These are phyloP conservation scores for Cotesia vestalis DNA, from an alignment of 1,140 invertebrate species.

Conservation along the genomic window DNA sequence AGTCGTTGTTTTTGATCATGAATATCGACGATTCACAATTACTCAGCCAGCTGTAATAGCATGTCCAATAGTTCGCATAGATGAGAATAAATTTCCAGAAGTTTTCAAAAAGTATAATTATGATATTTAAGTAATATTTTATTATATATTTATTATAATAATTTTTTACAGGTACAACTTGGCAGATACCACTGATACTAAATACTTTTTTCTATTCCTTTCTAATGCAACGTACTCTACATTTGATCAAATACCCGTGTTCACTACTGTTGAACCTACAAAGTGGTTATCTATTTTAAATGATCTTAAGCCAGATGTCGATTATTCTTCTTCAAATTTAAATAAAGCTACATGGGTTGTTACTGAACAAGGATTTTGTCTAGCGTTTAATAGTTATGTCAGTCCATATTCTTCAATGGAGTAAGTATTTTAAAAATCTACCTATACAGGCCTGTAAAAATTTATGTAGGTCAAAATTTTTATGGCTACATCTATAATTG, in stretches of 20 bases:
- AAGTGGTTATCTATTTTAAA: slow-evolving; percentile 43
- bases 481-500: not conserved
- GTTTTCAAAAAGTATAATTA: slow-evolving; percentile 42
- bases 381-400: slow-evolving; percentile 24
- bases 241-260: slow-evolving; percentile 32
- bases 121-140: not conserved
- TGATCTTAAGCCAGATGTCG: slow-evolving; percentile 38
- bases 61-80: slow-evolving; percentile 34
- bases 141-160: too few species aligned
- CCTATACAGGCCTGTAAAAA: not conserved
- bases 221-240: slow-evolving; percentile 35
- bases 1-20: slow-evolving; percentile 32
- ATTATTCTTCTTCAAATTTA: not conserved
- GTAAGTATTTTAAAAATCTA: slow-evolving; percentile 34
- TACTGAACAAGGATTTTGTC: slow-evolving; percentile 44
- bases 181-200: slow-evolving; percentile 39
- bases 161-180: slow-evolving; percentile 39
- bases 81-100: slow-evolving; percentile 31
- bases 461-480: not conserved
- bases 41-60: slow-evolving; percentile 35
- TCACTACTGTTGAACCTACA: slow-evolving; percentile 25
- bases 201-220: slow-evolving; percentile 45
- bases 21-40: slow-evolving; percentile 37
- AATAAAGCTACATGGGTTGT: slow-evolving; percentile 26
- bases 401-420: slow-evolving; percentile 33